phyloP scores from a whole-genome alignment of 2,113 vertebrate species.

The Pseudonaja textilis region DNA sequence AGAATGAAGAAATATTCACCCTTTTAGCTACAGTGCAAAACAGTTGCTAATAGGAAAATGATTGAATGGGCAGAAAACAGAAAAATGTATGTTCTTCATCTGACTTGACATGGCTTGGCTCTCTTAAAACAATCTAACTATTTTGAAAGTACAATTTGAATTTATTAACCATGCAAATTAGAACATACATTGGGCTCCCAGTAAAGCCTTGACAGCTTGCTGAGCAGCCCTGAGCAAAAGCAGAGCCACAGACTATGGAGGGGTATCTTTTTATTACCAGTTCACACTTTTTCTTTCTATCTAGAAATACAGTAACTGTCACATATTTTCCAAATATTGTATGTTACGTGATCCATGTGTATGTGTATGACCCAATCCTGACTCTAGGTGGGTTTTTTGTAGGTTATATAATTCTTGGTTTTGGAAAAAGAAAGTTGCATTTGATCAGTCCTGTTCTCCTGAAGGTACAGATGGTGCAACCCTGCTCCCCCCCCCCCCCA shows the following conservation, averaged over 20 bases:
- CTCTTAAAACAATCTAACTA: background rate
- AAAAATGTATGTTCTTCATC: background rate
- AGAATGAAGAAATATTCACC: background rate
- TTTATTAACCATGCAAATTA: background rate
- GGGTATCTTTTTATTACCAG: background rate
- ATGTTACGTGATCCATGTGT: background rate
- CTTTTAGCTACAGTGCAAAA: background rate
- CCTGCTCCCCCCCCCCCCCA: background rate
- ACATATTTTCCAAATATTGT: background rate
- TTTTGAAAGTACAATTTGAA: background rate
- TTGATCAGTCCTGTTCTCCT: conserved; percentile 4
- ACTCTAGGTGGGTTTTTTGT: background rate
- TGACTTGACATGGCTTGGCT: background rate
- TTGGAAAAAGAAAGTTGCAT: background rate
- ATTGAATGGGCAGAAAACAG: background rate
- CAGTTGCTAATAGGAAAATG: background rate
- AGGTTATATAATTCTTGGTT: background rate
- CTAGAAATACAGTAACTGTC: background rate
- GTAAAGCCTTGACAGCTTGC: background rate
- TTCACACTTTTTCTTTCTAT: background rate
- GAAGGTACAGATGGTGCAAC: background rate
- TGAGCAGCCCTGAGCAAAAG: background rate
- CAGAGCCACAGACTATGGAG: background rate
- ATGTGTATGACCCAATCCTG: background rate
- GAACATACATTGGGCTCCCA: background rate